Base-by-base conservation (phyloP, 2,113 vertebrate genomes). In the Callocephalon fimbriatum region DNA sequence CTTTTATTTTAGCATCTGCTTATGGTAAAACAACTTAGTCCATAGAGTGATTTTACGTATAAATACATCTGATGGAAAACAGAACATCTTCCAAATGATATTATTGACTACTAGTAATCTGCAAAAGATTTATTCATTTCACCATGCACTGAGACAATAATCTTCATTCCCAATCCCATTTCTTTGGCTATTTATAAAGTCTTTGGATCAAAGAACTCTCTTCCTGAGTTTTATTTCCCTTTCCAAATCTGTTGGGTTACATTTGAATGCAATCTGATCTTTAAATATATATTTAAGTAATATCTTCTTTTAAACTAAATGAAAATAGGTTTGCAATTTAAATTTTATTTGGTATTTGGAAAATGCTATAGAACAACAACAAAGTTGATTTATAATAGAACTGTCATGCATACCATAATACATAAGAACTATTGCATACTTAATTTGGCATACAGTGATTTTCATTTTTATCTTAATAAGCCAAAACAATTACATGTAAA, bases 61-160 rank as follows among this genome's bases (percentile, higher is more conserved):
- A 98, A 98, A 97, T 97, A 98, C 73, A 96, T 96, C 88, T 97
- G 96, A 98, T 92, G 73, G 93, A 97, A 98, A 98, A 95, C 88
- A 98, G 94, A 98, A 88, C 74, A 72, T 75, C 21, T 88, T 92
- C 35, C 66, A 88, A 92, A 85, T 73, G 93, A 90, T 76, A 62
- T 54, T 96, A 96, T 6, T 97, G 83, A 77, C 68, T 90, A 89
- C 56, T 90, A 84, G n/a, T 51, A 77, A 95, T 92, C 72, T 97
- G 40, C 48, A 95, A 96, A 96, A 77, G 25, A 89, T 67, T 90
- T 85, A 93, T 65, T 93, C 37, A 93, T 93, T 92, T 66, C 74
- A 67, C 42, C 40, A 81, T 77, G 16, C 19, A 86, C 79, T 70
- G 37, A 97, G 88, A 94, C 35, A 87, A 66, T 58, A 53, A 38